Evolutionary conservation across 2,113 vertebrate genomes (phyloP).

Genomic region (Bombycilla garrulus): DNA sequence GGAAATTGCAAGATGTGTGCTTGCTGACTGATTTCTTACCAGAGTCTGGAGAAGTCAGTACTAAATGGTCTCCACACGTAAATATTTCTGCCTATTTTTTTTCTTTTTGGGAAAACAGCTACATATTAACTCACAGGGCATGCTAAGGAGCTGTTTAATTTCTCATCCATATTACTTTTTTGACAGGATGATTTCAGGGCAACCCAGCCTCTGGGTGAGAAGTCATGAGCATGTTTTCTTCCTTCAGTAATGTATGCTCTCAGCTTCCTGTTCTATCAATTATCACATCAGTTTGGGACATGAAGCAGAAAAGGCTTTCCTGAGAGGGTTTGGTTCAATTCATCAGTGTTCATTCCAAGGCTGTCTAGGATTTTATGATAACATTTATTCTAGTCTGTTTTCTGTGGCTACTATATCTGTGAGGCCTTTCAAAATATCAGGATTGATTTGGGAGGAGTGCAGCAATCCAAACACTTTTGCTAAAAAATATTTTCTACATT

Average conservation of each 20-base stretch:
- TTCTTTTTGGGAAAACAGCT: not conserved
- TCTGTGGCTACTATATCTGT: not conserved
- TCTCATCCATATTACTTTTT: not conserved
- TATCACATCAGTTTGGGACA: not conserved
- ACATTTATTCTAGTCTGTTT: not conserved
- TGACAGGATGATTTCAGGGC: not conserved
- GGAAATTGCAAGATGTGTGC: not conserved
- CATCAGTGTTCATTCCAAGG: not conserved
- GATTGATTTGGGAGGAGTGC: not conserved
- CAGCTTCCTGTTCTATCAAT: not conserved
- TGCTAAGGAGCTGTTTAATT: not conserved
- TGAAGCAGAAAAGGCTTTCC: not conserved
- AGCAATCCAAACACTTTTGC: not conserved
- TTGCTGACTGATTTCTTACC: not conserved
- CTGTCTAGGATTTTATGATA: not conserved
- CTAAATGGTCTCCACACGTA: not conserved
- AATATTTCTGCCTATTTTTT: not conserved
- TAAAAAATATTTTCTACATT: not conserved
- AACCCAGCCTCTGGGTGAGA: not conserved
- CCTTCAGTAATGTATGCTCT: not conserved
- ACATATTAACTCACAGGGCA: not conserved
- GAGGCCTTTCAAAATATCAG: not conserved
- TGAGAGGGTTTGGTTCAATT: not conserved
- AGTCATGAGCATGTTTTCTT: not conserved
- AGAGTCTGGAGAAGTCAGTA: not conserved